Base-by-base conservation (phyloP, 1,140 invertebrate species). In the Panulirus ornatus region DNA sequence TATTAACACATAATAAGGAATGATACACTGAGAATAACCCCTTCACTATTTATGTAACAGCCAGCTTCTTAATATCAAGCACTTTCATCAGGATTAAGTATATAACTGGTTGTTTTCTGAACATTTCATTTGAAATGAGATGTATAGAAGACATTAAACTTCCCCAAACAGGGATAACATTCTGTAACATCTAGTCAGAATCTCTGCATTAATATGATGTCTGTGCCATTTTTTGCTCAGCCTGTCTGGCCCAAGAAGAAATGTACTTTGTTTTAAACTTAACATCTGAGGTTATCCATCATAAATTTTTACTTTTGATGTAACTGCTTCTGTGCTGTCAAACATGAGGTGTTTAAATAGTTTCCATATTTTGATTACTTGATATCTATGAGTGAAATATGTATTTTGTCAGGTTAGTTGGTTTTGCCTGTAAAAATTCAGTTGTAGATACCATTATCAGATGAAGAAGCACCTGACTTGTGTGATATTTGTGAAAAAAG, bases 161-260 rank as follows among this genome's bases (percentile, higher is more conserved):
- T 86, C 44, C 70, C 70, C 30, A 58, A 30, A 34, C 47, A 36
- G 84, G 84, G 71, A 47, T 58, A 73, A 63, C 54, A 78, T 78
- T 78, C 75, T 78, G 75, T 73, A 87, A 87, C 85, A 87, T 87
- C 85, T 87, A 87, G 85, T 87, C 85, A 87, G 85, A 87, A 87
- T 78, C 75, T 87, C 84, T 76, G 63, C 84, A 79, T 66, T 47
- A 63, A 44, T 66, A 66, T 79, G 51, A 63, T 63, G 27, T 78
- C 54, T 87, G 85, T 87, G 85, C 85, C 85, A 87, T 87, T 79
- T 63, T 63, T 79, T 66, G 85, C 85, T 79, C 75, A 87, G 36
- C n/a, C 36, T 44, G 27, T 54, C 75, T 78, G 38, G n/a, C 85
- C 51, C 27, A 36, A 54, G 73, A 75, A 79, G 22, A 44, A 36